phyloP scores from a whole-genome alignment of 2,888 invertebrate genomes.

The Globia sparganii region DNA sequence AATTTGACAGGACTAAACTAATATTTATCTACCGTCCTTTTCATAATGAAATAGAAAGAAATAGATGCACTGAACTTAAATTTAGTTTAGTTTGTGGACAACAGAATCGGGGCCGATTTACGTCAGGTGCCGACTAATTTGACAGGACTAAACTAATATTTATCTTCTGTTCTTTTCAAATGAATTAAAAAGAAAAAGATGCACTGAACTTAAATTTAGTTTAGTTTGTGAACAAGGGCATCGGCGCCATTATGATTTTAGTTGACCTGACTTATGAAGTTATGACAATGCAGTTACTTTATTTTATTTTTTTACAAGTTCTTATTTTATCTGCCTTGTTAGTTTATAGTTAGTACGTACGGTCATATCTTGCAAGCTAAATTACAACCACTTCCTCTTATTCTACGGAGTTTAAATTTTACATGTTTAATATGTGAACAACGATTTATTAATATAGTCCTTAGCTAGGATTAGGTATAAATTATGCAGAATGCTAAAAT shows the following conservation, averaged over 20 bases:
- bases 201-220: no score
- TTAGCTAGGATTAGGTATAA: neutral
- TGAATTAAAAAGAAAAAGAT: no score
- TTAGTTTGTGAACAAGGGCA: no score
- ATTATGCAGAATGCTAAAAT: neutral
- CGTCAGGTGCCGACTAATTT: no score
- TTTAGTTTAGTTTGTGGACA: no score
- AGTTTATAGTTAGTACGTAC: neutral
- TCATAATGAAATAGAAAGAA: no score
- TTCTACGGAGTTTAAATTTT: neutral
- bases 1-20: no score
- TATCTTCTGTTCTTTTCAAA: no score
- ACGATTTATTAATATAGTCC: neutral
- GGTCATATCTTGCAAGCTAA: neutral
- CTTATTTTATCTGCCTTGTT: neutral
- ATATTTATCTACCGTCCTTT: no score
- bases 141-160: no score
- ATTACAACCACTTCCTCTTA: neutral
- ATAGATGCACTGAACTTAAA: no score
- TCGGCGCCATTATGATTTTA: neutral
- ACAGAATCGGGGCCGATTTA: no score
- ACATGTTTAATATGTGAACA: neutral
- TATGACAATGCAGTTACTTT: neutral
- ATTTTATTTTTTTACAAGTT: neutral
- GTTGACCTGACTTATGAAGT: neutral